phyloP scores from a whole-genome alignment of 2,113 vertebrate species.

The Seriola quinqueradiata region DNA sequence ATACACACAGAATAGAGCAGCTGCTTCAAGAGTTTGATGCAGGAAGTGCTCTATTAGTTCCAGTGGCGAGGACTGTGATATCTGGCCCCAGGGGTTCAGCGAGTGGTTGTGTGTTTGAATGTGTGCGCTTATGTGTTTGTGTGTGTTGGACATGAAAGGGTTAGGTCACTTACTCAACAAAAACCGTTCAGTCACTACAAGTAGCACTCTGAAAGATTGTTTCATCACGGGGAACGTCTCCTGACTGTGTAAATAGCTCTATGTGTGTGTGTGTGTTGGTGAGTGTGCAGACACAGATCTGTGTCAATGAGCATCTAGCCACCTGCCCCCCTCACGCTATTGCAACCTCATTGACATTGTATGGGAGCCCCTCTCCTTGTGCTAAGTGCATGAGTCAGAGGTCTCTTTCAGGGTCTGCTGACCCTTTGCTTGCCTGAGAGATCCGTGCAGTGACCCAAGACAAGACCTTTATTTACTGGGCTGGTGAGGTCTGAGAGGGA shows the following conservation, averaged over 20 bases:
- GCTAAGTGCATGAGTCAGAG: slow-evolving; percentile 60
- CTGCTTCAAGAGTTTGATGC: slow-evolving; percentile 75
- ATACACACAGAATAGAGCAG: slow-evolving; percentile 66
- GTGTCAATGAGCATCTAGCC: slow-evolving; percentile 47
- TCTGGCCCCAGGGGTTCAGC: slow-evolving; percentile 73
- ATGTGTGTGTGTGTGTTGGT: slow-evolving; percentile 13
- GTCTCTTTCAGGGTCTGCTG: slow-evolving; percentile 40
- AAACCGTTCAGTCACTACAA: slow-evolving; percentile 33
- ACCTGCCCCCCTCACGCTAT: slow-evolving; percentile 26
- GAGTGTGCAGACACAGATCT: slow-evolving; percentile 19
- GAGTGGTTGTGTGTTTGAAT: slow-evolving; percentile 58
- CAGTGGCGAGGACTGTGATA: slow-evolving; percentile 77
- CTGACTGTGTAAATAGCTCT: slow-evolving; percentile 2
- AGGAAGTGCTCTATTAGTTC: slow-evolving; percentile 85
- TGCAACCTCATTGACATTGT: slow-evolving; percentile 30
- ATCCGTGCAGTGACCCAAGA: slow-evolving; percentile 55
- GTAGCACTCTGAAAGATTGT: slow-evolving; percentile 40
- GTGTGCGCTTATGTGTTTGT: slow-evolving; percentile 21
- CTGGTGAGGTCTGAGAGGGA: slow-evolving; percentile 31
- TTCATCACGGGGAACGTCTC: slow-evolving; percentile 26
- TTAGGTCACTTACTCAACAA: slow-evolving; percentile 44
- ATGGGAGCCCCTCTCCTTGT: slow-evolving; percentile 30
- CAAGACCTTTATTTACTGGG: slow-evolving; percentile 46
- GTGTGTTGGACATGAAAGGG: slow-evolving; percentile 42
- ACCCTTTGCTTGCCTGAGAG: slow-evolving; percentile 39